Percentiles rank a stretch among this genome's conserved stretches.
Conservation (phyloP, 1,140 invertebrate genomes). For the Drosophila pallidifrons region DNA sequence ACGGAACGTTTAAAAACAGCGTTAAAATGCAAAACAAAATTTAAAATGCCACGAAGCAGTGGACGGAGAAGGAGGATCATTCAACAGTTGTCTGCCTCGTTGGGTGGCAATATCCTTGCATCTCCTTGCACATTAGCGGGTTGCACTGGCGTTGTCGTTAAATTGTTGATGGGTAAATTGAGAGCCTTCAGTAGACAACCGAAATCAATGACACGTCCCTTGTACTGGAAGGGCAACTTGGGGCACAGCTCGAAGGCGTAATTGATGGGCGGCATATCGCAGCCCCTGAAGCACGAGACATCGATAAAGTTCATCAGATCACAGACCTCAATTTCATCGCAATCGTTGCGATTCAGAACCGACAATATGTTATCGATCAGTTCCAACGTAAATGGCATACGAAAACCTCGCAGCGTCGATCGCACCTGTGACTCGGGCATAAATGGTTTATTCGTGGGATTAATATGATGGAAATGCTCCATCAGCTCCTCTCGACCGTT, state of each 20-base stretch:
- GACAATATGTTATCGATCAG: constrained; percentile 89
- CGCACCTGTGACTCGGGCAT: constrained; percentile 87
- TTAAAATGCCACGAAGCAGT: not conserved
- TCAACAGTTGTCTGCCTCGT: constrained; percentile 21
- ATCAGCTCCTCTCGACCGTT: constrained; percentile 88
- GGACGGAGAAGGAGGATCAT: not conserved
- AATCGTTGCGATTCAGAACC: constrained; percentile 87
- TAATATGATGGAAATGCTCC: constrained; percentile 89
- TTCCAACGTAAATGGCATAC: constrained; percentile 88
- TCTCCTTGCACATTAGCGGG: constrained; percentile 32
- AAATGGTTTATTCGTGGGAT: constrained; percentile 87
- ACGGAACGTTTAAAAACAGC: not conserved
- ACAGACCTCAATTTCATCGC: constrained; percentile 86
- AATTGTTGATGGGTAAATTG: constrained; percentile 49
- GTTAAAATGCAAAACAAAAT: constrained; percentile 12
- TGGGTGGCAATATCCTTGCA: constrained; percentile 46
- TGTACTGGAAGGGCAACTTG: constrained; percentile 67
- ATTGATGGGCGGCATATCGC: constrained; percentile 75
- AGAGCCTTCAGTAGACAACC: constrained; percentile 61
- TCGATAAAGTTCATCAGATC: constrained; percentile 82
- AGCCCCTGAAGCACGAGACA: constrained; percentile 60
- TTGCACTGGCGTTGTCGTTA: constrained; percentile 25
- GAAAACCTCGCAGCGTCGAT: constrained; percentile 88
- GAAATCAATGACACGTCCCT: constrained; percentile 75
- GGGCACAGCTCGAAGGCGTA: constrained; percentile 79